Base-by-base conservation (phyloP, 2,113 vertebrate genomes). In the Dolichallabes microphthalmus region DNA sequence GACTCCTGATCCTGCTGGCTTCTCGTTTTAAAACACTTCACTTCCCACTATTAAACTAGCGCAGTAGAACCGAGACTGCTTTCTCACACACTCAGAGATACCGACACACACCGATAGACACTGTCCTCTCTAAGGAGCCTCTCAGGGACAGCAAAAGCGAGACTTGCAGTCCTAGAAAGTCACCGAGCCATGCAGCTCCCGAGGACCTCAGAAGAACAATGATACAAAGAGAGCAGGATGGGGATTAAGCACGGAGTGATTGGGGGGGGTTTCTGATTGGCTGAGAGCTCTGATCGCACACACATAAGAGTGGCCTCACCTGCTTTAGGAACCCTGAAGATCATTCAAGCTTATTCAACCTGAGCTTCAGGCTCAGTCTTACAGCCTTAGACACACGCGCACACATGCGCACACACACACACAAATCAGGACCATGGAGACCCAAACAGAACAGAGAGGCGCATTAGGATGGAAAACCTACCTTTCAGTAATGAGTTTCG, bases 321-420 rank as follows among this genome's bases (percentile, higher is more conserved):
- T 2, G 45, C 25, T 53, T 76, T 76, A 45, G 7, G 85, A 88
- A 90, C 86, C 86, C 82, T 55, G 53, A 73, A 45, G 83, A 89
- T 91, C 90, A 81, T 90, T 90, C 71, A n/a, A 69, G 80, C 86
- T 86, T 86, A 86, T 90, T 89, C 86, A 82, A 84, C 83, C 74
- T 86, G 86, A 88, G 82, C 75, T 84, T 89, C 45, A 82, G 88
- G 74, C 63, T 60, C 27, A 64, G 77, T 84, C 80, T 45, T 77
- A 35, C 83, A 80, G 20, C 82, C 77, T 30, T 50, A 52, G 13
- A 32, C 32, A 25, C 68, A 85, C 83, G 69, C 74, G 79, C 60
- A 57, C 85, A 85, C 57, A 52, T 35, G n/a, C 76, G 58, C 60
- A 45, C 57, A 85, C 25, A 87, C 63, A 71, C 27, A 86, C 35